Base-by-base conservation (phyloP, 2,797 vertebrate species). In the Leuciscus waleckii region DNA sequence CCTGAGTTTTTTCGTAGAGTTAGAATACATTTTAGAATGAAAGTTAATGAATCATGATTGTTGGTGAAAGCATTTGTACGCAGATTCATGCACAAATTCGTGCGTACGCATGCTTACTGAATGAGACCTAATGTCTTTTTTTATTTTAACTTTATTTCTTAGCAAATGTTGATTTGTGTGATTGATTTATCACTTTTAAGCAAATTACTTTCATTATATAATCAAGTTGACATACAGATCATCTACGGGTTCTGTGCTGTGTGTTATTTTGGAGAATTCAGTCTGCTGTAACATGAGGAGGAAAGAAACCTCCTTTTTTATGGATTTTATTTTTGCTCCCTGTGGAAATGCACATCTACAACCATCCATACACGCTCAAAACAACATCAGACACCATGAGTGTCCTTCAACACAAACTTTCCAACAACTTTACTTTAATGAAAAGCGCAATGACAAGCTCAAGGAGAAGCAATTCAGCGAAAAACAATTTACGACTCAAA, bases 401-500 rank as follows among this genome's bases (percentile, higher is more conserved):
- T 76, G 70, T 86, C 73, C 87, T 85, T 87, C 68, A 84, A 41
- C 85, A 85, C 37, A 86, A 89, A 90, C 85, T 84, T 89, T 79
- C 29, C 76, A 56, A 81, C 71, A 88, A 89, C 56, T 83, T 84
- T 87, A 41, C 56, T 85, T 84, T 87, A 88, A 88, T 89, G 85
- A 84, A 88, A 90, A 86, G 69, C 79, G 61, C 84, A 87, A 88
- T 85, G 86, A 88, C 86, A 79, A 85, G 76, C 85, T 83, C 86
- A 90, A 89, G 87, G 88, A 89, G 85, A 89, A 87, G 69, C 87
- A 58, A 88, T 87, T 87, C 71, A 46, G 76, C 56, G 61, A 87
- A 83, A 90, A 90, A 89, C 89, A 71, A 90, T 90, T 89, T 88
- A 88, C 43, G 41, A 71, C 80, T 85, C 80, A 82, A 78, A 90